Conservation (phyloP, 35 echinoderm and acorn worm species). For the Patiria miniata region DNA sequence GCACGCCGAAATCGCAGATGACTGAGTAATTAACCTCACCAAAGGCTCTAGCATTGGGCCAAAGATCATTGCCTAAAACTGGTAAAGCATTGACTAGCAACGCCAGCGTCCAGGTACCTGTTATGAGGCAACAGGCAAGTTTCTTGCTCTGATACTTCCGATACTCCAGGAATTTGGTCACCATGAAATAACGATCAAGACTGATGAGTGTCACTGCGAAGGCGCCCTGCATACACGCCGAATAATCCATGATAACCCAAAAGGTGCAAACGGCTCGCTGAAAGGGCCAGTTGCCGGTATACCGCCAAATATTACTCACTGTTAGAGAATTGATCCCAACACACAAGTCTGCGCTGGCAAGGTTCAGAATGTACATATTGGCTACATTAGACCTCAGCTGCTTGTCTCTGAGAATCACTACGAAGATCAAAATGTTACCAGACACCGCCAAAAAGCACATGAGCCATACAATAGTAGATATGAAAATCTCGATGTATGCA, state of each 20-base stretch:
- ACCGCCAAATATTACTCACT: no score
- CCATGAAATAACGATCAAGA: no score
- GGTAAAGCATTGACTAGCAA: neutral
- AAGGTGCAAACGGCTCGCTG: conserved; percentile 30
- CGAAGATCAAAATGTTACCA: no score
- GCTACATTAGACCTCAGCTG: no score
- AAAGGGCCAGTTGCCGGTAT: no score
- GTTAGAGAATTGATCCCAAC: no score
- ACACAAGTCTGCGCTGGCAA: no score
- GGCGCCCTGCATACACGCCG: neutral
- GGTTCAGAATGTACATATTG: no score
- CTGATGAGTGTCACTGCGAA: no score
- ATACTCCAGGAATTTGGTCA: no score
- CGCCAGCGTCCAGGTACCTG: neutral
- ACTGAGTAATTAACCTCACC: conserved; percentile 18
- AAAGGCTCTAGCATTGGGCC: neutral
- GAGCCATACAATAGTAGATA: conserved; percentile 16
- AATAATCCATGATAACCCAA: conserved; percentile 36
- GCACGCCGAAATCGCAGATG: neutral
- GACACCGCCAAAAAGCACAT: no score
- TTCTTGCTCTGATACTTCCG: conserved; percentile 11
- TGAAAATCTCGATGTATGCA: neutral
- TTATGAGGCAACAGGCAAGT: neutral
- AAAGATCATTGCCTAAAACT: conserved; percentile 11
- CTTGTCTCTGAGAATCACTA: no score